Evolutionary conservation across 2,888 invertebrate genomes (phyloP).

Genomic region (Pristionchus arcanus): DNA sequence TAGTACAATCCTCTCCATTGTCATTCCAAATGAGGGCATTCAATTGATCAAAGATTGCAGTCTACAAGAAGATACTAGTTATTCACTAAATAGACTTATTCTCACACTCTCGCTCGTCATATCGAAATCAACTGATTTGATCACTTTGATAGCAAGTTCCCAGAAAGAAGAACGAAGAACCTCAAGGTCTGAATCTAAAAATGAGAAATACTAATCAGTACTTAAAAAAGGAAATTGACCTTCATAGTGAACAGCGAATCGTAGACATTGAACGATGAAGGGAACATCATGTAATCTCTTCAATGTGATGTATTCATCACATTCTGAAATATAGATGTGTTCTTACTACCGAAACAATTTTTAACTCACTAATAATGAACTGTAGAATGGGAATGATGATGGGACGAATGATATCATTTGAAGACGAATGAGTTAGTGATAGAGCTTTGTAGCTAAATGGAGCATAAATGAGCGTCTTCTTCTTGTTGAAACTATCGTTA

Average conservation of each 20-base stretch:
- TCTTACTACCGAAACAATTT: background rate
- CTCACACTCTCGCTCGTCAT: background rate
- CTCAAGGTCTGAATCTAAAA: background rate
- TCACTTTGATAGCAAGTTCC: constrained; percentile 20
- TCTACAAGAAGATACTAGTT: background rate
- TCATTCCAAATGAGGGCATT: background rate
- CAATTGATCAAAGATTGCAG: constrained; percentile 7
- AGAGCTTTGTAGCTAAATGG: background rate
- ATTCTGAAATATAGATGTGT: background rate
- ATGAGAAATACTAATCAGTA: background rate
- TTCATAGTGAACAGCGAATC: constrained; percentile 40
- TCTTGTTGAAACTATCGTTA: background rate
- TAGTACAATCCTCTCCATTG: constrained; percentile 6
- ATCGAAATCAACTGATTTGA: background rate
- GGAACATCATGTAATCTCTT: background rate
- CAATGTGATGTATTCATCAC: background rate
- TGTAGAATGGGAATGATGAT: constrained; percentile 20
- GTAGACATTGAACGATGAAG: constrained; percentile 6
- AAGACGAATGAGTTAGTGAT: background rate
- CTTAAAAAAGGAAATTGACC: background rate
- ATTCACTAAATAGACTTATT: too few species aligned
- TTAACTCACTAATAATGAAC: constrained; percentile 17
- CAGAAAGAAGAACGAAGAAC: background rate
- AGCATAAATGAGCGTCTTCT: background rate
- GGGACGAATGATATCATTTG: background rate